phyloP scores from a whole-genome alignment of 2,888 invertebrate species.

The Adelognathus sp. region DNA sequence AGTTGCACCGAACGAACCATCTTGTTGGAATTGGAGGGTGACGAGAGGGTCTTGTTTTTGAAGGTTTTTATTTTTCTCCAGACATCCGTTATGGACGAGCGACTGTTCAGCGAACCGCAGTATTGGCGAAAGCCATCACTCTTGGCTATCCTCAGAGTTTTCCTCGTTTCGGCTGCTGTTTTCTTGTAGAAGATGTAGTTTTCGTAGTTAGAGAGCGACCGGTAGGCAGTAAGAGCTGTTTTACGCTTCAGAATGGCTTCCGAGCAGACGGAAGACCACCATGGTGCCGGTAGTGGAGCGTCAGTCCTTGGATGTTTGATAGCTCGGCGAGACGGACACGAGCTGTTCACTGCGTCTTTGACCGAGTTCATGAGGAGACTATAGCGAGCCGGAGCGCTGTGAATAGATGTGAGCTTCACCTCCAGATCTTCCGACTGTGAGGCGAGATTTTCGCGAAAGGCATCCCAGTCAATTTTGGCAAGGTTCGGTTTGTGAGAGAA shows the following conservation, averaged over 20 bases:
- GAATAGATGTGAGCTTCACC: not conserved
- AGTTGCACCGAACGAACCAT: not conserved
- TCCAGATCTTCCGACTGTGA: not conserved
- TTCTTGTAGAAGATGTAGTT: not conserved
- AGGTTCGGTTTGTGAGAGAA: not conserved
- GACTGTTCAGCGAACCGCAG: not conserved
- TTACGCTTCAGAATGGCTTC: not conserved
- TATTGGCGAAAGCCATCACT: not conserved
- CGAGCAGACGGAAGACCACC: not conserved
- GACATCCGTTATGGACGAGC: not conserved
- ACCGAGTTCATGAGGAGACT: not conserved
- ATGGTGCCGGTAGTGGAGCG: not conserved
- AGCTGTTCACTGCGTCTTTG: not conserved
- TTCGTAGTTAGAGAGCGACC: not conserved
- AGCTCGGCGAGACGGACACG: not conserved
- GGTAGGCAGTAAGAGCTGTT: not conserved
- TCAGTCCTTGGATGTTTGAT: not conserved
- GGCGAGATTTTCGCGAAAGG: not conserved
- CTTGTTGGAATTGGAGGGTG: not conserved
- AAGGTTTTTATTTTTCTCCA: slow-evolving; percentile 2
- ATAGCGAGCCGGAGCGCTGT: not conserved
- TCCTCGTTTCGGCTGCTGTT: not conserved
- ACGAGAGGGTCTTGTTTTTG: not conserved
- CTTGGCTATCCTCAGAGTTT: not conserved
- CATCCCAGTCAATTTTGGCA: not conserved